Evolutionary conservation across 2,888 invertebrate species (phyloP).

Genomic region (Serripes groenlandicus): DNA sequence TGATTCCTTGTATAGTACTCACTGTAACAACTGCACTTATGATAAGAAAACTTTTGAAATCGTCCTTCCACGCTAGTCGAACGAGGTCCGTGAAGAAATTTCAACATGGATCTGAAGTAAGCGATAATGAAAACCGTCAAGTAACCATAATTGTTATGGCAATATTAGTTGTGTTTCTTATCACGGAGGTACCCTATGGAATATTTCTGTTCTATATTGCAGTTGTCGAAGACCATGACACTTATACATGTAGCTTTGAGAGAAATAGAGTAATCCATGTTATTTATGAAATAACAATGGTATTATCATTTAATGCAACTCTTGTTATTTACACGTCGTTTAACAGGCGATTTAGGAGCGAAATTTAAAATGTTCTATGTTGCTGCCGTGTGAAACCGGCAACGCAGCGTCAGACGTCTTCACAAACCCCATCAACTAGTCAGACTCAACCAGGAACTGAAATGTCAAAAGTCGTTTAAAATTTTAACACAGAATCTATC

Average conservation of each 20-base stretch:
- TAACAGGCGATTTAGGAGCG: slow-evolving; percentile 7
- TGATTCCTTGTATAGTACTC: slow-evolving; percentile 7
- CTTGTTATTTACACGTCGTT: not conserved
- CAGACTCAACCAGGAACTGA: no score
- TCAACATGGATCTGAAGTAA: not conserved
- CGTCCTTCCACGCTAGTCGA: not conserved
- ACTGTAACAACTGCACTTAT: slow-evolving; percentile 3
- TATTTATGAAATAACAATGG: slow-evolving; percentile 11
- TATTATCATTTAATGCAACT: slow-evolving; percentile 15
- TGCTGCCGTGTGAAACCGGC: no score
- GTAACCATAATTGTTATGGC: slow-evolving; percentile 9
- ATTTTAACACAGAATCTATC: no score
- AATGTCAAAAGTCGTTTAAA: no score
- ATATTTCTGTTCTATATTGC: slow-evolving; percentile 1
- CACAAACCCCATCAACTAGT: no score
- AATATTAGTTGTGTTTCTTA: slow-evolving; percentile 9
- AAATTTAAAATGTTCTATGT: no score
- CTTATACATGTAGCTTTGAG: not conserved
- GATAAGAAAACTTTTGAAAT: not conserved
- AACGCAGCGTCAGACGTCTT: no score
- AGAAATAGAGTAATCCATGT: not conserved
- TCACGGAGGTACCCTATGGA: slow-evolving; percentile 14
- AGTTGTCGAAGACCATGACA: not conserved
- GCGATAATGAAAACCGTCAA: slow-evolving; percentile 1
- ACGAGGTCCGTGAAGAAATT: not conserved